phyloP scores from a whole-genome alignment of 92 coral and sea anemone species.

The Hydrozoanthus gracilis region DNA sequence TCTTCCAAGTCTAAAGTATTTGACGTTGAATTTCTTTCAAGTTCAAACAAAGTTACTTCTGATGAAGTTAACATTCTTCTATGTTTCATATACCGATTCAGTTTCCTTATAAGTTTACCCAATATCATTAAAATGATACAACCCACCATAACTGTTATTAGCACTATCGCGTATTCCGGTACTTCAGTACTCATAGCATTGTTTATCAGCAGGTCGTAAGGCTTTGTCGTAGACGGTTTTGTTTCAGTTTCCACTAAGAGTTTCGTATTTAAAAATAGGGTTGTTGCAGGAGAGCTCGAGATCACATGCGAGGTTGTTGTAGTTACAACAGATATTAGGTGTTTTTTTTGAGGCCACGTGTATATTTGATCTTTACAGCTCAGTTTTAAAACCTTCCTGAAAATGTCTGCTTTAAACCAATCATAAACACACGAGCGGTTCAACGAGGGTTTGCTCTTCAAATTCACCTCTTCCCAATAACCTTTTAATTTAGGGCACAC shows the following conservation, averaged over 20 bases:
- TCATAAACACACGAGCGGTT: background rate
- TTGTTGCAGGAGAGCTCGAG: background rate
- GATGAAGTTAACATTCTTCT: conserved; percentile 25
- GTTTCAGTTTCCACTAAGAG: background rate
- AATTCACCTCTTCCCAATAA: background rate
- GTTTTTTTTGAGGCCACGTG: too few species aligned
- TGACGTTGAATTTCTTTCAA: background rate
- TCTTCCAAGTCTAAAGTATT: background rate
- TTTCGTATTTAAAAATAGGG: background rate
- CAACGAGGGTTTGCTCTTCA: background rate
- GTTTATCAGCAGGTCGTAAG: background rate
- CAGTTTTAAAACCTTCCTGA: too few species aligned
- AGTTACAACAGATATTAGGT: too few species aligned
- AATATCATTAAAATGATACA: background rate
- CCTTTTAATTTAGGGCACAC: background rate
- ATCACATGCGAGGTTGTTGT: too few species aligned
- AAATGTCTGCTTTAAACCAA: background rate
- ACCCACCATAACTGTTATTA: background rate
- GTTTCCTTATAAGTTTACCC: conserved; percentile 14
- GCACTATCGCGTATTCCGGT: background rate
- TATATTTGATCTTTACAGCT: too few species aligned
- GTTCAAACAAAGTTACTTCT: conserved; percentile 6
- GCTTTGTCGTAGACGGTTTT: background rate
- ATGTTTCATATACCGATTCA: background rate
- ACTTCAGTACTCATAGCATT: background rate